Conservation (phyloP, 2,113 vertebrate genomes). For the Oriolus oriolus region DNA sequence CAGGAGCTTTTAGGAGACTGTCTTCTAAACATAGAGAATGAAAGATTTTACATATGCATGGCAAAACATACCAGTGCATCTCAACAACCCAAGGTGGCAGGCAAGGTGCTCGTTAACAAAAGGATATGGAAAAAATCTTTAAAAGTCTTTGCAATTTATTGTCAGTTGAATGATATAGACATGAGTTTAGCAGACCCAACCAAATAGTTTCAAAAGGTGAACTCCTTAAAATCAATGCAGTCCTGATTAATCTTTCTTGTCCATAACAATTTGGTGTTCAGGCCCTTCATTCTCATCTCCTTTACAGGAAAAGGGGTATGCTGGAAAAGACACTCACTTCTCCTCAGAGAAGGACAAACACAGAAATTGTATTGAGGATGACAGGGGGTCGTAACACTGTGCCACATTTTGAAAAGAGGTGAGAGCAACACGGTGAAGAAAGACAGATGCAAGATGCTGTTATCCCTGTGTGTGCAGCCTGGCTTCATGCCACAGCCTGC, state of each 20-base stretch:
- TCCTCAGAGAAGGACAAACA: neutral
- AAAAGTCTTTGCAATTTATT: neutral
- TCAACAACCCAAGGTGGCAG: neutral
- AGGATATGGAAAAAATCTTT: neutral
- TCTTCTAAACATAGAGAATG: neutral
- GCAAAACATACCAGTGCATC: neutral
- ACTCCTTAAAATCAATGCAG: neutral
- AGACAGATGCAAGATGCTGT: neutral
- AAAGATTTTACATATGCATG: neutral
- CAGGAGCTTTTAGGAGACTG: neutral
- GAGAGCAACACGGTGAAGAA: neutral
- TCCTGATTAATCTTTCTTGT: rapidly evolving
- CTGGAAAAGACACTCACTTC: neutral
- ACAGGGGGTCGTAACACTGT: neutral
- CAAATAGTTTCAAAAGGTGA: neutral
- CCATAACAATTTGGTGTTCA: neutral
- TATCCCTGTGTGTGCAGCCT: neutral
- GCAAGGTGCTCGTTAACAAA: neutral
- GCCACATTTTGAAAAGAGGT: neutral
- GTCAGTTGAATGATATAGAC: neutral
- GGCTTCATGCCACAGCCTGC: neutral
- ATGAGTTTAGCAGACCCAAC: neutral
- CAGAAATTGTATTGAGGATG: neutral
- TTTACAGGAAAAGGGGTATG: neutral
- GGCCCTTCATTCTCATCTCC: neutral